A percentile compares a stretch with the other conserved stretches of the same genome.
These are phyloP conservation scores for Glyphotaelius pellucidus DNA, from an alignment of 2,888 invertebrate genomes.

Conservation along the genomic window DNA sequence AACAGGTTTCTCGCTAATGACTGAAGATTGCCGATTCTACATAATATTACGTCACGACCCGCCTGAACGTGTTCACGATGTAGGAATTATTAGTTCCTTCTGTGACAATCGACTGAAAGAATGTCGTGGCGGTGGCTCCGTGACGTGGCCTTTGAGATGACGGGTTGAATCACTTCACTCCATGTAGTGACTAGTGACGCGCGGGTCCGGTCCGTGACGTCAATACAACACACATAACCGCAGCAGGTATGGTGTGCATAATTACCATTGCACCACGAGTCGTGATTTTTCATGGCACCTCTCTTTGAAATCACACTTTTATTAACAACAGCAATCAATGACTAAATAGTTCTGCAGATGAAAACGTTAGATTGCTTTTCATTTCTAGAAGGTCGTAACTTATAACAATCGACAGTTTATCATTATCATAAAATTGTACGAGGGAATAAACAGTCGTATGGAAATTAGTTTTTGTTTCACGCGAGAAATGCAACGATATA, in stretches of 20 bases:
- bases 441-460: not conserved
- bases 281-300: not conserved
- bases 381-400: not conserved
- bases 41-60: not conserved
- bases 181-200: slow-evolving; percentile 20
- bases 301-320: not conserved
- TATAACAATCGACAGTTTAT: not conserved
- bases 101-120: not conserved
- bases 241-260: not conserved
- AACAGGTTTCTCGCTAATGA: not conserved
- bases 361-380: not conserved
- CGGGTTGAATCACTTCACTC: slow-evolving; percentile 8
- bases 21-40: not conserved
- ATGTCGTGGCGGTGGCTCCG: not conserved
- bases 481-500: not conserved
- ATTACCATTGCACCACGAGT: not conserved
- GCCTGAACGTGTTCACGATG: not conserved
- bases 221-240: not conserved
- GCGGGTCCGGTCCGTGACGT: slow-evolving; percentile 33
- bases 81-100: not conserved
- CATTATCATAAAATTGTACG: no score
- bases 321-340: not conserved
- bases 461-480: not conserved
- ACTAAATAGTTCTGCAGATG: not conserved
- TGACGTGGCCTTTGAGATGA: slow-evolving; percentile 28